Evolutionary conservation across 2,113 vertebrate species (phyloP).

Genomic region (Pao palembangensis): DNA sequence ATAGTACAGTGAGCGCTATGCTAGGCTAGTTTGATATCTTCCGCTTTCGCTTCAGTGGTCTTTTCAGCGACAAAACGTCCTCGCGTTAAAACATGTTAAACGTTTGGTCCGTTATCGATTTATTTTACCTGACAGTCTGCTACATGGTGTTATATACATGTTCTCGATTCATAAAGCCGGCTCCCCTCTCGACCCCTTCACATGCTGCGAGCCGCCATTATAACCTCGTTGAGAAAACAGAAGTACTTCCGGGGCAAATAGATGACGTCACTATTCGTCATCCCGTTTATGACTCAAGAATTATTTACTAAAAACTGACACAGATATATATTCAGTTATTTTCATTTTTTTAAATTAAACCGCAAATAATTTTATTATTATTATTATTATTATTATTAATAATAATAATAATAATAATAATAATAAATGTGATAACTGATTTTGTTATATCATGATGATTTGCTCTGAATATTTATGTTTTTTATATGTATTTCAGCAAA

Average conservation of each 20-base stretch:
- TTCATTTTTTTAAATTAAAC: no score
- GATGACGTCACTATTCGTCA: not conserved
- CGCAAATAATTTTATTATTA: no score
- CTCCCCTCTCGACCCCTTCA: conserved; percentile 59
- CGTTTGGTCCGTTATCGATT: rapidly evolving
- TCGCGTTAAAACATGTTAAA: rapidly evolving
- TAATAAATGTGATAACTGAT: no score
- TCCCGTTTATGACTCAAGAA: no score
- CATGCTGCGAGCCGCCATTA: conserved; percentile 68
- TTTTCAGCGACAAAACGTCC: not conserved
- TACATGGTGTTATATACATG: conserved; percentile 76
- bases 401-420: no score
- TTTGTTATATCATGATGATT: no score
- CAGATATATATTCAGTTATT: no score
- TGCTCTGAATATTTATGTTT: no score
- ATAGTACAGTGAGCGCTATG: conserved; percentile 6
- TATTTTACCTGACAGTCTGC: conserved; percentile 65
- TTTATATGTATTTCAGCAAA: no score
- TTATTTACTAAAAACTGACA: no score
- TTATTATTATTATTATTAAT: no score
- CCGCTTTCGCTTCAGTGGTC: not conserved
- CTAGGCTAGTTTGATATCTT: conserved; percentile 43
- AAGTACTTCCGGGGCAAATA: conserved; percentile 56
- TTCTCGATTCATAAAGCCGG: conserved; percentile 46
- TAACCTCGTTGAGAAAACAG: conserved; percentile 40